Percentiles rank a stretch among this genome's conserved stretches.
phyloP scores from a whole-genome alignment of 1,140 invertebrate genomes.

The Cydia splendana region DNA sequence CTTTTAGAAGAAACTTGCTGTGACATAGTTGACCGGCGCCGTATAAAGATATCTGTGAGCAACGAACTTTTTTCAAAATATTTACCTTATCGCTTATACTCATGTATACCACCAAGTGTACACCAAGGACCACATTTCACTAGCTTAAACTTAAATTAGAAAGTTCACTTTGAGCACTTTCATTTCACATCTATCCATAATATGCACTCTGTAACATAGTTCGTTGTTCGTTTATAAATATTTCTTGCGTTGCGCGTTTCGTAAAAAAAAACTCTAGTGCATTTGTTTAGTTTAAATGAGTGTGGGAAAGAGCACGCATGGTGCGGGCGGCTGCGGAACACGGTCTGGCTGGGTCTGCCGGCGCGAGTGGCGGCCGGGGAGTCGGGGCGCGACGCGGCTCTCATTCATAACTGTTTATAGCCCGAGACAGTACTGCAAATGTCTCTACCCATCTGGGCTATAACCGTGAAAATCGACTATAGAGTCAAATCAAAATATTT shows the following conservation, averaged over 20 bases:
- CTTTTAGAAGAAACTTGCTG: too few relatives aligned
- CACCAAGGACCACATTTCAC: conserved; percentile 69
- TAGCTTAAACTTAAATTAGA: conserved; percentile 48
- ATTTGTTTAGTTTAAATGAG: neutral
- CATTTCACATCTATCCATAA: conserved; percentile 54
- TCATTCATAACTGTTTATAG: conserved; percentile 38
- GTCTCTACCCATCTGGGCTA: too few relatives aligned
- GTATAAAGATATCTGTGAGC: neutral
- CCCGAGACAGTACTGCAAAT: conserved; percentile 35
- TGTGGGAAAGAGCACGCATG: conserved; percentile 10
- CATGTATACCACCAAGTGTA: conserved; percentile 66
- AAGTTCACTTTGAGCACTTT: conserved; percentile 65
- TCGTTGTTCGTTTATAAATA: conserved; percentile 30
- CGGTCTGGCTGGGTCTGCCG: neutral
- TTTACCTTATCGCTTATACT: conserved; percentile 65
- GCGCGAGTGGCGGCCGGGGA: neutral
- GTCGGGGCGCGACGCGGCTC: conserved; percentile 17
- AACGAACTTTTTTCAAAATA: conserved; percentile 23
- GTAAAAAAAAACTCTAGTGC: neutral
- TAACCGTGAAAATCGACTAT: too few relatives aligned
- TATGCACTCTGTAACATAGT: conserved; percentile 26
- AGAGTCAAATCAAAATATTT: too few relatives aligned
- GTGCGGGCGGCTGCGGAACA: neutral
- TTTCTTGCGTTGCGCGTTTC: conserved; percentile 8
- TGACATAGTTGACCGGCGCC: neutral